Percentiles rank a stretch among this genome's conserved stretches.
phyloP scores from a whole-genome alignment of 2,113 vertebrate genomes.

The Erinaceus europaeus region DNA sequence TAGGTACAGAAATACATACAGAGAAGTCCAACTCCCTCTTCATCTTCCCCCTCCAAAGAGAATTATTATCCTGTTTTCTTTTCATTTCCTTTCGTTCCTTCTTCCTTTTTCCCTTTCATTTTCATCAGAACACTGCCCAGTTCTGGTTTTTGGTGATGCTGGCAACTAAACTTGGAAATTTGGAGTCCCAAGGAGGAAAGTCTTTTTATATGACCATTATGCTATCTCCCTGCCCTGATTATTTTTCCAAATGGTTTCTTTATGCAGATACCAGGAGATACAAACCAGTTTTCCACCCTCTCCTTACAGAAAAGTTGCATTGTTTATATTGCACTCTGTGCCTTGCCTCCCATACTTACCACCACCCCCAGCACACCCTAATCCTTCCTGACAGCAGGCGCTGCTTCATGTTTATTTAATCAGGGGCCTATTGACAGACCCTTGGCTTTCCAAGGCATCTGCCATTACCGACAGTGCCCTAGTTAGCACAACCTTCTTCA shows the following conservation, averaged over 20 bases:
- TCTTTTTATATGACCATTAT: too few relatives aligned
- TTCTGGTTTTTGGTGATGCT: too few relatives aligned
- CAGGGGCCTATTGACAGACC: neutral
- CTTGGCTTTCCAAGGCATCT: neutral
- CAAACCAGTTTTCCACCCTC: neutral
- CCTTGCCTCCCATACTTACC: neutral
- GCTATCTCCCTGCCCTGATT: too few relatives aligned
- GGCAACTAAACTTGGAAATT: too few relatives aligned
- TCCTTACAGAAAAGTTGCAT: neutral
- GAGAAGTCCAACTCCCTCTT: neutral
- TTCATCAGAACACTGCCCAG: too few relatives aligned
- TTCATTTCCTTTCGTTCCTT: neutral
- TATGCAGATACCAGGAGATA: slow-evolving; percentile 1
- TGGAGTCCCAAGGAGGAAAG: too few relatives aligned
- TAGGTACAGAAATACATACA: neutral
- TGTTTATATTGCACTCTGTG: neutral
- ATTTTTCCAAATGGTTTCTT: too few relatives aligned
- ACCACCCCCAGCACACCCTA: neutral
- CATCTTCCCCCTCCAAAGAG: neutral
- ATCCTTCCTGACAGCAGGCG: neutral
- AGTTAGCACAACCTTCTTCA: neutral
- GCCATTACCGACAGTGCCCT: neutral
- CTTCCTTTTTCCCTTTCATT: too few relatives aligned
- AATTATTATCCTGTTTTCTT: neutral
- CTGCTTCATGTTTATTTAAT: slow-evolving; percentile 26